Percentiles rank a stretch among this genome's conserved stretches.
Conservation (phyloP, 1,140 invertebrate species). For the Polypedilum pembai region DNA sequence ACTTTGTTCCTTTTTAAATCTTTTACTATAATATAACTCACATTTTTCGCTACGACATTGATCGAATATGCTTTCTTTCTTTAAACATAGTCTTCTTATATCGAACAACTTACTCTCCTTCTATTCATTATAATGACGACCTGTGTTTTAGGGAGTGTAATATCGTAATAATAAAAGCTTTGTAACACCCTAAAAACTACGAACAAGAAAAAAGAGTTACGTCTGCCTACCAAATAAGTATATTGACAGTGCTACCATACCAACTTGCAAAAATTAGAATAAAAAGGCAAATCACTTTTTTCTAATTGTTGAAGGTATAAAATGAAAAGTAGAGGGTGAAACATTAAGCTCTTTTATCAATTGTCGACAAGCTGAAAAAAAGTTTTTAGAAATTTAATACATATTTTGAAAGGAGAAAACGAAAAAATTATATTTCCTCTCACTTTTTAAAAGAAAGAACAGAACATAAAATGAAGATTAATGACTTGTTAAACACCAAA, state of each 20-base stretch:
- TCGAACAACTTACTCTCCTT: neutral
- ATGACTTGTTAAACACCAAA: slow-evolving; percentile 19
- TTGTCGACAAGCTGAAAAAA: neutral
- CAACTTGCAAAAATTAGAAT: neutral
- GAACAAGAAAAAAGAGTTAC: neutral
- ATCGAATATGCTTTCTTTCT: neutral
- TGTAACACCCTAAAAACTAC: neutral
- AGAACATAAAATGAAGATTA: slow-evolving; percentile 9
- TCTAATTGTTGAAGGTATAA: neutral
- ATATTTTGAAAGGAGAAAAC: neutral
- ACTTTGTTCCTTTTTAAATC: slow-evolving; percentile 5
- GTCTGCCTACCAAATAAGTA: neutral
- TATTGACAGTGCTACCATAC: neutral
- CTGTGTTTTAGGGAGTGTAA: neutral
- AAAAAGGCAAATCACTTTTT: neutral
- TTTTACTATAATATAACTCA: neutral
- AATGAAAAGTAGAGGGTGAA: neutral
- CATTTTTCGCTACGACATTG: neutral
- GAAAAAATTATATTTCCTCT: neutral
- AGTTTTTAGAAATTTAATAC: neutral
- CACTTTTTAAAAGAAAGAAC: neutral
- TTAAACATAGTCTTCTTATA: neutral
- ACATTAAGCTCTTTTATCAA: slow-evolving; percentile 11
- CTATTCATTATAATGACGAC: neutral
- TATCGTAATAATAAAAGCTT: neutral